These are phyloP conservation scores for Lymantria dispar DNA, from an alignment of 2,888 invertebrate genomes.

Conservation along the genomic window DNA sequence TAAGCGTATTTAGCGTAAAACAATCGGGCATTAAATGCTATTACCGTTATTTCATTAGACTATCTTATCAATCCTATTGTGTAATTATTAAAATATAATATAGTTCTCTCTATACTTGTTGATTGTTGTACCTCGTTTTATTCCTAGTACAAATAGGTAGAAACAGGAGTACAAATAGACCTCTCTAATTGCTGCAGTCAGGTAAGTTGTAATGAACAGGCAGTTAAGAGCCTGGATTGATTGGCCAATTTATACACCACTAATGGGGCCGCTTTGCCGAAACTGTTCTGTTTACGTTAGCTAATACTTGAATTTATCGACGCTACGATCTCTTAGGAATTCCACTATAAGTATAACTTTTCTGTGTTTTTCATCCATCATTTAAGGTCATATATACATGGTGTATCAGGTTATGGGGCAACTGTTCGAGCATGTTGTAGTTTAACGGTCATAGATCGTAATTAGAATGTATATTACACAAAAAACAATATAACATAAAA, in stretches of 20 bases:
- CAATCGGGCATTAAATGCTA: no score
- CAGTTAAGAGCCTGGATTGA: slow-evolving; percentile 51
- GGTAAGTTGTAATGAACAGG: slow-evolving; percentile 48
- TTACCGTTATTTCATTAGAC: no score
- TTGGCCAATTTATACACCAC: slow-evolving; percentile 62
- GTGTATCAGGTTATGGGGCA: no score
- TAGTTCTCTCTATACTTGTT: background rate
- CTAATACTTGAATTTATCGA: background rate
- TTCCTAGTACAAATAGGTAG: slow-evolving; percentile 10
- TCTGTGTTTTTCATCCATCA: background rate
- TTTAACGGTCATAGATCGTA: no score
- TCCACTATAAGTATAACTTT: background rate
- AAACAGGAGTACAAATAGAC: slow-evolving; percentile 30
- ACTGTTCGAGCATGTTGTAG: no score
- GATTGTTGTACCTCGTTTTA: slow-evolving; percentile 17
- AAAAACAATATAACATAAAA: no score
- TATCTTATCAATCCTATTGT: no score
- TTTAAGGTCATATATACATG: background rate
- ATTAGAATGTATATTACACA: no score
- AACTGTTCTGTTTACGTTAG: slow-evolving; percentile 4
- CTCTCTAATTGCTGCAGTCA: slow-evolving; percentile 54
- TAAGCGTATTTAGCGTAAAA: no score
- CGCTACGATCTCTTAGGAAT: background rate
- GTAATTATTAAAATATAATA: background rate
- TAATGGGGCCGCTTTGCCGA: slow-evolving; percentile 13